Conservation (phyloP, 92 coral and sea anemone genomes). For the Hydrozoanthus gracilis region DNA sequence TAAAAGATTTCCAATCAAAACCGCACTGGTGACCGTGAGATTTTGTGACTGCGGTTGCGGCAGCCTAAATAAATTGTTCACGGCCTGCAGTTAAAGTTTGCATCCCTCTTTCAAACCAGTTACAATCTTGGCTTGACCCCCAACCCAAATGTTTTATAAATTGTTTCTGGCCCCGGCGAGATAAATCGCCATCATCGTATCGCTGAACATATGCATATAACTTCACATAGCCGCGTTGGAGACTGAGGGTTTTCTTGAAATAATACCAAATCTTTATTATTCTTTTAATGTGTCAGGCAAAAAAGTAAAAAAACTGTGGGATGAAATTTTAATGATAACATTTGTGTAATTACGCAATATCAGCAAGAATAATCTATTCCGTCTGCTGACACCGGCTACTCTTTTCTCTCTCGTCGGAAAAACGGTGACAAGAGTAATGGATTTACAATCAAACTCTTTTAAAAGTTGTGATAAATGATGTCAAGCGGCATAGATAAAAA, state of each 20-base stretch:
- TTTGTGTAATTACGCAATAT: background rate
- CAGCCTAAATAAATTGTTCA: background rate
- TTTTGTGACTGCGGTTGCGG: background rate
- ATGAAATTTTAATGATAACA: background rate
- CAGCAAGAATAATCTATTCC: background rate
- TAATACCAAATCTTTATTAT: background rate
- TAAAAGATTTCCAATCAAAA: background rate
- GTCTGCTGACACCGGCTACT: background rate
- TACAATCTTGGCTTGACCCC: background rate
- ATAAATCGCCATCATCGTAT: too few relatives aligned
- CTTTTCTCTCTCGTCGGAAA: background rate
- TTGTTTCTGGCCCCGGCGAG: too few relatives aligned
- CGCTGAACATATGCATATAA: too few relatives aligned
- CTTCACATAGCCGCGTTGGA: too few relatives aligned
- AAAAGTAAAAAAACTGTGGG: background rate
- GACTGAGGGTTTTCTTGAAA: background rate
- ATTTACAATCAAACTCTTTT: background rate
- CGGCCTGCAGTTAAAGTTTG: background rate
- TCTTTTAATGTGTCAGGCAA: background rate
- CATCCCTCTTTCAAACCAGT: background rate
- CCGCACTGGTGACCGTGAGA: background rate
- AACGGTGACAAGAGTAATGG: background rate
- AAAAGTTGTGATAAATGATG: background rate
- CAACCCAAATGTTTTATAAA: too few relatives aligned
- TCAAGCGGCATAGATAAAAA: background rate